phyloP scores from a whole-genome alignment of 2,797 vertebrate genomes.

The Ctenopoma multispine region DNA sequence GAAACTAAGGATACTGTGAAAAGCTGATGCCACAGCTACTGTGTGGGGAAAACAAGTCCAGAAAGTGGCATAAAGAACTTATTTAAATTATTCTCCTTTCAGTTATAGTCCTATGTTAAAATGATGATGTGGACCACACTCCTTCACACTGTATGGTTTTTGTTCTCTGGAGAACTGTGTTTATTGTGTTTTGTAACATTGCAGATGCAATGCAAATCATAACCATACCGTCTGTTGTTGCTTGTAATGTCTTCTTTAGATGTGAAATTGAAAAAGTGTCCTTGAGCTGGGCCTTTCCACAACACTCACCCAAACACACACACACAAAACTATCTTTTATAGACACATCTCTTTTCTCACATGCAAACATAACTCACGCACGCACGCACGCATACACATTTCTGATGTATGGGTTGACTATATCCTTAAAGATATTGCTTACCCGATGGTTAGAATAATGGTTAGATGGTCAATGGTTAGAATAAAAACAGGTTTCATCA shows the following conservation, averaged over 20 bases:
- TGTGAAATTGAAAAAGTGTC: constrained; percentile 63
- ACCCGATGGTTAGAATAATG: too few relatives aligned
- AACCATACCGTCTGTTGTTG: constrained; percentile 60
- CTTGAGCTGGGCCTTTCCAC: constrained; percentile 56
- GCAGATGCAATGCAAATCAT: constrained; percentile 62
- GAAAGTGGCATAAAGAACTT: constrained; percentile 31
- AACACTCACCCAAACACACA: constrained; percentile 31
- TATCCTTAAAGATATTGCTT: constrained; percentile 66
- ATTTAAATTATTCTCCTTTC: constrained; percentile 59
- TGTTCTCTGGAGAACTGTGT: constrained; percentile 49
- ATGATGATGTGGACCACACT: constrained; percentile 51
- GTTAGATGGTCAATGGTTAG: constrained; percentile 79
- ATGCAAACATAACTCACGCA: constrained; percentile 9
- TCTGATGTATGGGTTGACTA: constrained; percentile 52
- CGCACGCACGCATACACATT: constrained; percentile 10
- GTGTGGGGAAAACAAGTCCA: constrained; percentile 37
- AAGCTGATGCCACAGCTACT: constrained; percentile 39
- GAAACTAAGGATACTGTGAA: constrained; percentile 60
- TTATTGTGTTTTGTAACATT: constrained; percentile 51
- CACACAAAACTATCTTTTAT: constrained; percentile 22
- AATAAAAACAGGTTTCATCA: constrained; percentile 82
- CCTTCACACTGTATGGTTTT: constrained; percentile 40
- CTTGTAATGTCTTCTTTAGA: constrained; percentile 67
- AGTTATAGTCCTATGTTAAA: constrained; percentile 55
- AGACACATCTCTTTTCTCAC: constrained; percentile 24